phyloP scores from a whole-genome alignment of 2,113 vertebrate species.

The Dromaius novaehollandiae region DNA sequence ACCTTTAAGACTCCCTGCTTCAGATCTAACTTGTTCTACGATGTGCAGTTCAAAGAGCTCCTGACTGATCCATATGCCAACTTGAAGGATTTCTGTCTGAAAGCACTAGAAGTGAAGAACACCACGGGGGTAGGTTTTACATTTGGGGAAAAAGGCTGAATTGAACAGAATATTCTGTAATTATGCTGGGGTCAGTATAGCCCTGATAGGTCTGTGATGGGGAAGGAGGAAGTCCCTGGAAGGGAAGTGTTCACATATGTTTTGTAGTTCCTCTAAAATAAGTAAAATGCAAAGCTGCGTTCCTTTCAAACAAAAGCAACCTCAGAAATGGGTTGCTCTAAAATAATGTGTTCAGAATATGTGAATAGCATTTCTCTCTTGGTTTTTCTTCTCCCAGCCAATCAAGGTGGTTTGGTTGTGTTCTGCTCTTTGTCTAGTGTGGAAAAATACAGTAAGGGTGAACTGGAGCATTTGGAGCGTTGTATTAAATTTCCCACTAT shows the following conservation, averaged over 20 bases:
- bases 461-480: background rate
- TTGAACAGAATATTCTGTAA: background rate
- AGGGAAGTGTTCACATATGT: background rate
- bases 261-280: background rate
- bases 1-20: conserved; percentile 90
- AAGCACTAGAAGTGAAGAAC: conserved; percentile 79
- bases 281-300: background rate
- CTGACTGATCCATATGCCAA: conserved; percentile 83
- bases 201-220: background rate
- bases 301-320: background rate
- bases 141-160: background rate
- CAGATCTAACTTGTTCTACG: conserved; percentile 91
- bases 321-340: background rate
- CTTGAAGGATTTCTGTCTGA: conserved; percentile 86
- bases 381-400: background rate
- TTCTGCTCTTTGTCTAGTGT: background rate
- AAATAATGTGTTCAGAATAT: background rate
- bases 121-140: conserved; percentile 71
- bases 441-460: background rate
- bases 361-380: background rate
- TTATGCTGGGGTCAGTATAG: background rate
- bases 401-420: background rate
- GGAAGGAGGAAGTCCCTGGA: background rate
- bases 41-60: conserved; percentile 91
- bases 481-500: background rate